Percentiles rank a stretch among this genome's conserved stretches.
These are phyloP conservation scores for Pegea sp. DNA, from an alignment of 23 tunicate species.

Conservation along the genomic window DNA sequence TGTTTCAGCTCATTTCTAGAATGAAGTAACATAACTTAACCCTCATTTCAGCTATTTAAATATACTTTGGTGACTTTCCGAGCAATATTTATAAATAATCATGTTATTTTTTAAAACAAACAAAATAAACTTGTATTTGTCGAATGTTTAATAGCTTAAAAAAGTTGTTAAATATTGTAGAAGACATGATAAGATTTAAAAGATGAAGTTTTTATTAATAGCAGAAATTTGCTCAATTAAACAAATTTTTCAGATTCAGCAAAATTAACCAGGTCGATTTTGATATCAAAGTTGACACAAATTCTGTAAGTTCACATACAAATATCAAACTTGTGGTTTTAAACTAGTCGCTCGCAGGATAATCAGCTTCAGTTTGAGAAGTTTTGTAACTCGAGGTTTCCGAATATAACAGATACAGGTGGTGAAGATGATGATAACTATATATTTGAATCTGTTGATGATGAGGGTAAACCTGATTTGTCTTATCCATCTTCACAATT, in stretches of 20 bases:
- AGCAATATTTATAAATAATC: no score
- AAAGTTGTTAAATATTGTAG: no score
- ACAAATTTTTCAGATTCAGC: conserved; percentile 28
- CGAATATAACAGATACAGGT: conserved; percentile 39
- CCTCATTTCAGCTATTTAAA: no score
- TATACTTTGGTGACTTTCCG: no score
- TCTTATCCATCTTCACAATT: no score
- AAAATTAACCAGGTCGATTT: conserved; percentile 63
- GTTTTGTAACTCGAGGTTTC: conserved; percentile 35
- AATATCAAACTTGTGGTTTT: no score
- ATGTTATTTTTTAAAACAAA: no score
- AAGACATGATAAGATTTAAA: background rate
- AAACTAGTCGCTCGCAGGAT: conserved; percentile 32
- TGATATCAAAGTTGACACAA: conserved; percentile 43
- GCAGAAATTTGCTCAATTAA: background rate
- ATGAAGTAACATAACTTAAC: no score
- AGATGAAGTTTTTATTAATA: background rate
- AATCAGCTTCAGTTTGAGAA: conserved; percentile 37
- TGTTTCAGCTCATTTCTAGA: background rate
- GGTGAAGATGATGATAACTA: conserved; percentile 71
- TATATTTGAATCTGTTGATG: conserved; percentile 21
- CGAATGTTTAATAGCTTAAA: no score
- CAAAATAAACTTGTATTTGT: no score
- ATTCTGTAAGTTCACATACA: conserved; percentile 49
- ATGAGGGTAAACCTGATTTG: no score